Evolutionary conservation across 1,140 invertebrate genomes (phyloP).

Genomic region (Brachionus sp.): DNA sequence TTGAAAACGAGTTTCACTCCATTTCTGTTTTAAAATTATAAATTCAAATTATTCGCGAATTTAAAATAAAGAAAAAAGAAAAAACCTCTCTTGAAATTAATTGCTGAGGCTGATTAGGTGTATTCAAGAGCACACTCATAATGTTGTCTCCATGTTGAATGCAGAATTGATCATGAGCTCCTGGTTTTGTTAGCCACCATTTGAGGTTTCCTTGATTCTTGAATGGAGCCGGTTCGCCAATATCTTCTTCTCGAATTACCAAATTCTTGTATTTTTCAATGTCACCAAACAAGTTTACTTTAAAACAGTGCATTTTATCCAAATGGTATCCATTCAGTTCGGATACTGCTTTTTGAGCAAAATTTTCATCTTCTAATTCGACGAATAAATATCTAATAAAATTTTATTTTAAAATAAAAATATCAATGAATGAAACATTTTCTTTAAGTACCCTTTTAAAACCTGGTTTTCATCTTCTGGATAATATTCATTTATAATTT

Average conservation of each 20-base stretch:
- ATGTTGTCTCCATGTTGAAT: conserved; percentile 76
- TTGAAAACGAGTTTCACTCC: conserved; percentile 89
- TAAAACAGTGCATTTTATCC: conserved; percentile 91
- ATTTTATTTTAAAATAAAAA: background rate
- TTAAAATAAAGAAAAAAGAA: conserved; percentile 12
- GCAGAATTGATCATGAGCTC: conserved; percentile 91
- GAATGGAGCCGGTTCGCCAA: conserved; percentile 60
- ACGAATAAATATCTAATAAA: conserved; percentile 74
- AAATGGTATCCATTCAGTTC: conserved; percentile 85
- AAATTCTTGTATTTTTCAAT: conserved; percentile 88
- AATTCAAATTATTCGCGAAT: background rate
- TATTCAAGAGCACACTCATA: conserved; percentile 76
- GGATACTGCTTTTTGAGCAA: conserved; percentile 81
- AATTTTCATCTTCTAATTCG: conserved; percentile 76
- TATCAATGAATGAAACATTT: conserved; percentile 51
- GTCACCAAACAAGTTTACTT: conserved; percentile 90
- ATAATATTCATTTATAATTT: conserved; percentile 83
- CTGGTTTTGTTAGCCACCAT: conserved; percentile 76
- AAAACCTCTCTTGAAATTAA: conserved; percentile 73
- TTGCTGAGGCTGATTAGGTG: conserved; percentile 67
- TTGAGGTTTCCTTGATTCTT: conserved; percentile 12
- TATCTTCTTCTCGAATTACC: conserved; percentile 85
- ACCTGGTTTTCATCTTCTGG: conserved; percentile 75
- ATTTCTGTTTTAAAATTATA: conserved; percentile 64
- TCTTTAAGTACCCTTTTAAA: conserved; percentile 73